Base-by-base conservation (phyloP, 2,797 vertebrate species). In the Dicrostonyx torquatus region DNA sequence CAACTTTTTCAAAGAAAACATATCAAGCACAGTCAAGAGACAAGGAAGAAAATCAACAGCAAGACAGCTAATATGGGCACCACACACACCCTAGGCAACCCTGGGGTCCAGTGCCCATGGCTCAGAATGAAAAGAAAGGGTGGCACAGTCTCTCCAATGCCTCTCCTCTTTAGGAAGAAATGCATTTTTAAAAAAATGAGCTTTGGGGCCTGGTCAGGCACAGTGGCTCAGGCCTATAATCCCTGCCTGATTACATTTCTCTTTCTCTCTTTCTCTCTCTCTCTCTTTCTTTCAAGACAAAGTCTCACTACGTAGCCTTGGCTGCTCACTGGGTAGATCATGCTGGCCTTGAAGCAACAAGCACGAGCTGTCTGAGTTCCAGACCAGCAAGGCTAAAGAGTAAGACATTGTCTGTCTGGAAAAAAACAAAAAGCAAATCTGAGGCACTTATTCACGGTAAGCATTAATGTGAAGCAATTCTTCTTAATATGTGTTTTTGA, bases 81-180 rank as follows among this genome's bases (percentile, higher is more conserved):
- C 45, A 53, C 22, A n/a, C 0, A 87, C 3, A 34, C 31, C 20
- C 18, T 13, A 15, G 17, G 10, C 95, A 93, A 50, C 17, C 12
- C 60, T 73, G 34, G 70, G 9, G 26, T 37, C 50, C 37, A 13
- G 13, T 79, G 22, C 34, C 89, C 85, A 58, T 13, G 45, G 34
- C 53, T 87, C 85, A 94, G 64, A 95, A 93, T 20, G 20, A 72
- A 95, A 94, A 93, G 64, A n/a, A 40, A 77, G 31, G 77, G 9
- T 40, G 86, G 58, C 1, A 26, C 0, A 87, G 24, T 31, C 14
- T 77, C 53, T 86, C 31, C 85, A 45, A 40, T 17, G 68, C n/a
- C 2, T 22, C 29, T 73, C 24, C 29, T 80, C 45, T 94, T 94
- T 48, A 93, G 45, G 20, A 87, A 26, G 31, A 91, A 87, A n/a